Evolutionary conservation across 2,888 invertebrate genomes (phyloP), one percentile per base, ranked within the genome.

Genomic region (Fragum whitleyi): DNA sequence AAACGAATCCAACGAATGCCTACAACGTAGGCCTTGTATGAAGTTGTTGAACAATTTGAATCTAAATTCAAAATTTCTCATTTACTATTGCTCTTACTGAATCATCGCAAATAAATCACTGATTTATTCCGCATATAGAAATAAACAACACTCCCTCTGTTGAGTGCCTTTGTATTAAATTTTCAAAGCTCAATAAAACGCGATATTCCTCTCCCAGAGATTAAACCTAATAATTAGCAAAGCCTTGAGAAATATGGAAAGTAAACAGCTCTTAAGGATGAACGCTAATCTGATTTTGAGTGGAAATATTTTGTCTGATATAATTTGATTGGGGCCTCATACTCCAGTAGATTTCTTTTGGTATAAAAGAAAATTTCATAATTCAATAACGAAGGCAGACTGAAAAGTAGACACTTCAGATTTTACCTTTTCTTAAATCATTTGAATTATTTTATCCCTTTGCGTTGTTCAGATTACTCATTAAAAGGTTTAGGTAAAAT

Each of bases 291-390:
- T 47, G 47, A 47, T 47, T 47, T 47, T 47, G 47, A 47, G n/a
- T 14, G 14, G 47, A 47, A 47, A 47, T 47, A 47, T 47, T 47
- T 47, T 47, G 19, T 47, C 47, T 47, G 47, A 47, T 47, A 47
- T 47, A 47, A 19, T 47, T 47, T 47, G 47, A 47, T 47, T 36
- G 32, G 32, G 32, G 32, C 32, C 32, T 36, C 9, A 47, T 47
- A 47, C 47, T 47, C 47, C 47, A 19, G 7, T 47, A 47, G 47
- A 47, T 47, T 47, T 47, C 47, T 47, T 47, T 47, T 47, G 47
- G 47, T 47, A 47, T 47, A 47, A 47, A 47, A 47, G 47, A 47
- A 47, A n/a, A 47, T 47, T 47, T 47, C 47, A 19, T 47, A 47
- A 47, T 47, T 47, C 47, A 47, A 47, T 47, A 47, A 47, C 19